These are phyloP conservation scores for Chironomus riparius DNA, from an alignment of 2,888 invertebrate species.

Conservation along the genomic window DNA sequence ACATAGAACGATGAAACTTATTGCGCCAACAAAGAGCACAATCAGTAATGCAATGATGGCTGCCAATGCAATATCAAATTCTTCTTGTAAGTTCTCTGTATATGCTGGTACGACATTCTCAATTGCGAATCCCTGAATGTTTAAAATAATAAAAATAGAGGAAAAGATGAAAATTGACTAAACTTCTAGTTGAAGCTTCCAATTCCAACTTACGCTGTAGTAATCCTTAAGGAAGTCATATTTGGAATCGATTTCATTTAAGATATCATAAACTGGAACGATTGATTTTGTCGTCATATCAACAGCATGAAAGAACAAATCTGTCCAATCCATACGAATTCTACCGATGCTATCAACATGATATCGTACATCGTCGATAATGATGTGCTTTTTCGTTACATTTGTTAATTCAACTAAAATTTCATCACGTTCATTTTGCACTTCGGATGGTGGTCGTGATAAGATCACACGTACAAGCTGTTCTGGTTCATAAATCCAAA, in stretches of 20 bases:
- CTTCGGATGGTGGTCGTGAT: slow-evolving; percentile 70
- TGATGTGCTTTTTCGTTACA: slow-evolving; percentile 67
- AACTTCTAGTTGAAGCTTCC: background rate
- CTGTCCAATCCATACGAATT: slow-evolving; percentile 57
- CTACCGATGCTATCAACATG: slow-evolving; percentile 53
- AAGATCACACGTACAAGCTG: slow-evolving; percentile 77
- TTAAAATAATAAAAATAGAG: background rate
- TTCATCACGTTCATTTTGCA: slow-evolving; percentile 58
- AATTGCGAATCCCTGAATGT: slow-evolving; percentile 53
- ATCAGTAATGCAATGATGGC: slow-evolving; percentile 77
- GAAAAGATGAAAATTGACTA: background rate
- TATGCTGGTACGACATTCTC: slow-evolving; percentile 65
- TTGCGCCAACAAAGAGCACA: slow-evolving; percentile 74
- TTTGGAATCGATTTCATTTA: slow-evolving; percentile 73
- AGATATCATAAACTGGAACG: slow-evolving; percentile 64
- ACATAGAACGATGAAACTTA: slow-evolving; percentile 78
- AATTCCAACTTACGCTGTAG: slow-evolving; percentile 8
- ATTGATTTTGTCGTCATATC: slow-evolving; percentile 65
- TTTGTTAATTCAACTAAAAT: slow-evolving; percentile 63
- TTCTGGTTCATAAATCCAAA: slow-evolving; percentile 83
- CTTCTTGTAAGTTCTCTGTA: slow-evolving; percentile 56
- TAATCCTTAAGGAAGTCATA: slow-evolving; percentile 71
- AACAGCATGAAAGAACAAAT: slow-evolving; percentile 76
- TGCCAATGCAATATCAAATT: slow-evolving; percentile 77
- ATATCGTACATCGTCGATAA: slow-evolving; percentile 68